phyloP scores from a whole-genome alignment of 2,888 invertebrate species.

The Acrobasis repandana region DNA sequence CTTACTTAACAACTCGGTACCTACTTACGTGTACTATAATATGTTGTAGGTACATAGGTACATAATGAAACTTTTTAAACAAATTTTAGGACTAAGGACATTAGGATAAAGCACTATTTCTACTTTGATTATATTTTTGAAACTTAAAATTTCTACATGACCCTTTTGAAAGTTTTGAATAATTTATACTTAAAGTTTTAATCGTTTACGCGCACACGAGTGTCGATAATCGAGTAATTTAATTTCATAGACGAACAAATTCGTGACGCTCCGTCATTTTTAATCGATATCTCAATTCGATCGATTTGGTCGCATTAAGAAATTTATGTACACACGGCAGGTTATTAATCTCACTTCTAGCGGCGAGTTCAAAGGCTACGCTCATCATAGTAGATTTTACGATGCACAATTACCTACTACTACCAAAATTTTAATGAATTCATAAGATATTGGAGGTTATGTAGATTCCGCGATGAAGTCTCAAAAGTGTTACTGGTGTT shows the following conservation, averaged over 20 bases:
- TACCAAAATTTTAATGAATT: conserved; percentile 53
- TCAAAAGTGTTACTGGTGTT: too few relatives aligned
- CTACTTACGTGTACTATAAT: too few relatives aligned
- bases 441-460: too few relatives aligned
- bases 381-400: conserved; percentile 39
- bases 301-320: conserved; percentile 1
- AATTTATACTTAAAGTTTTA: neutral
- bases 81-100: too few relatives aligned
- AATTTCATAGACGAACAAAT: conserved; percentile 12
- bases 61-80: too few relatives aligned
- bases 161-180: neutral
- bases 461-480: too few relatives aligned
- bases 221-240: neutral
- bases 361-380: conserved; percentile 43
- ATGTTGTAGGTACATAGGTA: too few relatives aligned
- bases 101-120: too few relatives aligned
- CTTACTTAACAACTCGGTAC: too few relatives aligned
- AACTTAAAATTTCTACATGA: neutral
- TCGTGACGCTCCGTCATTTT: conserved; percentile 14
- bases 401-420: conserved; percentile 43
- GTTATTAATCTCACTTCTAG: conserved; percentile 35
- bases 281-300: conserved; percentile 17
- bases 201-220: neutral
- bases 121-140: neutral
- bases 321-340: conserved; percentile 12